A percentile compares a stretch with the other conserved stretches of the same genome.
Conservation (phyloP, 92 coral and sea anemone species). For the Muricea muricata region DNA sequence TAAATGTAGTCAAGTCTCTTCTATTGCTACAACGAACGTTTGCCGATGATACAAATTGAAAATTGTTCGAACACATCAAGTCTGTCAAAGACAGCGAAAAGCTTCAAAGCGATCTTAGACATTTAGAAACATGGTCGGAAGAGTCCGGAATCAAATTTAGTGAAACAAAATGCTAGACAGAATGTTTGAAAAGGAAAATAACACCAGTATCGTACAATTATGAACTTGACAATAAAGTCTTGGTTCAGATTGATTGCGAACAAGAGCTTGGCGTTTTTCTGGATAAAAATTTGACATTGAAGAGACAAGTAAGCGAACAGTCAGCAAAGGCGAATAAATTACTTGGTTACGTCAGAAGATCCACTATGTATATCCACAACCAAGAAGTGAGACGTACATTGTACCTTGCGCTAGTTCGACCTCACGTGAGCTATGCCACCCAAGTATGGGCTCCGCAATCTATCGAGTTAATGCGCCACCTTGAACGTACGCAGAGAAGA, state of each 20-base stretch:
- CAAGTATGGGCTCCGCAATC: slow-evolving; percentile 5
- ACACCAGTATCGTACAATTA: neutral
- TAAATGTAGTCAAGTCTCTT: too few relatives aligned
- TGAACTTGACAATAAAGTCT: neutral
- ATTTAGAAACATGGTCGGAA: slow-evolving; percentile 1
- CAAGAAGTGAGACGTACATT: neutral
- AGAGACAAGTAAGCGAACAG: slow-evolving; percentile 30
- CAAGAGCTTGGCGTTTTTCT: slow-evolving; percentile 46
- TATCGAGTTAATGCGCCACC: neutral
- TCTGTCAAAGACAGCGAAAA: neutral
- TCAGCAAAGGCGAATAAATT: slow-evolving; percentile 37
- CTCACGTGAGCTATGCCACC: neutral
- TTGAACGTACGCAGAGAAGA: slow-evolving; percentile 28
- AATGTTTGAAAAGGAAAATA: slow-evolving; percentile 26
- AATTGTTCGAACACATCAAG: neutral
- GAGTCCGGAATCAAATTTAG: neutral
- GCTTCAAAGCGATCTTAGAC: slow-evolving; percentile 23
- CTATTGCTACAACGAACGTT: neutral
- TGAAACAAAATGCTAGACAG: neutral
- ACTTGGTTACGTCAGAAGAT: neutral
- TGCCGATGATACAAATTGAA: slow-evolving; percentile 6
- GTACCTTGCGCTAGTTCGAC: neutral
- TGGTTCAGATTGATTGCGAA: neutral
- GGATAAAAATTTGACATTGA: slow-evolving; percentile 37
- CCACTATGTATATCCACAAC: neutral